phyloP scores from a whole-genome alignment of 1,140 invertebrate genomes.

The Battus philenor region DNA sequence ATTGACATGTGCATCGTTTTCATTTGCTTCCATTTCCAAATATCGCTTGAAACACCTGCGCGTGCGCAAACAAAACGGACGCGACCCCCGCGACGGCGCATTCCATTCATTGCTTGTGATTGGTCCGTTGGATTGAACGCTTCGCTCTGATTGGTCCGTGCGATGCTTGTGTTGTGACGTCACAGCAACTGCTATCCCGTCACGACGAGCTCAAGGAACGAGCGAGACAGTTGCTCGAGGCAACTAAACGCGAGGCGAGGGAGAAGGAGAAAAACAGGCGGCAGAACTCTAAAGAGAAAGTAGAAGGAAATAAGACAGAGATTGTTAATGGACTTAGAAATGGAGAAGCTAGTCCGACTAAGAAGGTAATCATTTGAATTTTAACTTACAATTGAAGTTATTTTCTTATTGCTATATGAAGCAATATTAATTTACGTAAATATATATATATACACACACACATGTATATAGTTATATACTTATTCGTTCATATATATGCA shows the following conservation, averaged over 20 bases:
- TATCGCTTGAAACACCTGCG: slow-evolving; percentile 10
- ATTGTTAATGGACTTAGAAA: slow-evolving; percentile 44
- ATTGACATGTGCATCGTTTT: background rate
- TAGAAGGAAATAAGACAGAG: slow-evolving; percentile 32
- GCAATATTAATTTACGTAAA: too few species aligned
- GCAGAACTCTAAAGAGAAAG: slow-evolving; percentile 45
- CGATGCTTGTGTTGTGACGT: slow-evolving; percentile 6
- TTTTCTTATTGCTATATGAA: too few species aligned
- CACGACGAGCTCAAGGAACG: slow-evolving; percentile 93
- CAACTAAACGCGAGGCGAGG: slow-evolving; percentile 85
- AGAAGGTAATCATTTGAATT: too few species aligned
- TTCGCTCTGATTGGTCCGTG: slow-evolving; percentile 28
- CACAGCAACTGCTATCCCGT: slow-evolving; percentile 83
- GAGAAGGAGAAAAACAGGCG: slow-evolving; percentile 74
- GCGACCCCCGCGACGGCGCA: slow-evolving; percentile 17
- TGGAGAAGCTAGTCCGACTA: slow-evolving; percentile 47
- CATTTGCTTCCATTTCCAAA: slow-evolving; percentile 10
- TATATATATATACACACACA: too few species aligned
- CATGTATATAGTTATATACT: too few species aligned
- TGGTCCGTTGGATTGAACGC: slow-evolving; percentile 21
- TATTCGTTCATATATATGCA: too few species aligned
- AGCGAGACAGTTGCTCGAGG: slow-evolving; percentile 92
- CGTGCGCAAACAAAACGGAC: background rate
- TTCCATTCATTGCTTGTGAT: slow-evolving; percentile 25
- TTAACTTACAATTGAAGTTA: too few species aligned